These are phyloP conservation scores for Eumaeus atala DNA, from an alignment of 1,140 invertebrate species.

Conservation along the genomic window DNA sequence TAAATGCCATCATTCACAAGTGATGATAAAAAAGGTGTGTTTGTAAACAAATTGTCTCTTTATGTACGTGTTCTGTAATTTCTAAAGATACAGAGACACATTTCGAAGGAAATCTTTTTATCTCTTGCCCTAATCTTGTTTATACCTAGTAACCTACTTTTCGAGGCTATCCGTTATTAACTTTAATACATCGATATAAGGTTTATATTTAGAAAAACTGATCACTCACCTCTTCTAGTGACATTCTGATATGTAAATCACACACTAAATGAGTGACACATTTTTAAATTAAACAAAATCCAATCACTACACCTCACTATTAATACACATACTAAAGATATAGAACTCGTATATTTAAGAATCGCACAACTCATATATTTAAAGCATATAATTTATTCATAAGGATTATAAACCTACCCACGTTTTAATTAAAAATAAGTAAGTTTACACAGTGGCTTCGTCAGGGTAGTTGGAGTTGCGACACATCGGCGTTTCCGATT, in stretches of 20 bases:
- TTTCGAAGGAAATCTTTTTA: slow-evolving; percentile 7
- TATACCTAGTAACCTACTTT: slow-evolving; percentile 14
- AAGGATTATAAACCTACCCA: neutral
- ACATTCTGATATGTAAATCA: slow-evolving; percentile 48
- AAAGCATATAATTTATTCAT: neutral
- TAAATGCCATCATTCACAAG: too few species aligned
- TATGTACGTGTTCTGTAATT: neutral
- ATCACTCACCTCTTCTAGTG: slow-evolving; percentile 58
- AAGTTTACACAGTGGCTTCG: neutral
- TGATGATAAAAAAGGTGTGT: too few species aligned
- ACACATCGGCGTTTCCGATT: slow-evolving; percentile 7
- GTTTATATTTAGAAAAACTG: slow-evolving; percentile 12
- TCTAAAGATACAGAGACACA: neutral
- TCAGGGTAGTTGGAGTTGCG: neutral
- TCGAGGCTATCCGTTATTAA: slow-evolving; percentile 5
- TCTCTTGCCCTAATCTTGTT: slow-evolving; percentile 1
- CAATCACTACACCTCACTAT: slow-evolving; percentile 1
- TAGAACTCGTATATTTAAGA: too few species aligned
- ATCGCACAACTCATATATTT: too few species aligned
- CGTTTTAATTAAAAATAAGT: neutral
- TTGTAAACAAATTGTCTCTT: too few species aligned
- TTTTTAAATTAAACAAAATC: slow-evolving; percentile 38
- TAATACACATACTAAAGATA: too few species aligned
- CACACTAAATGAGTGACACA: slow-evolving; percentile 35
- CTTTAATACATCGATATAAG: slow-evolving; percentile 11